These are phyloP conservation scores for Eilema depressum DNA, from an alignment of 2,888 invertebrate genomes.

Conservation along the genomic window DNA sequence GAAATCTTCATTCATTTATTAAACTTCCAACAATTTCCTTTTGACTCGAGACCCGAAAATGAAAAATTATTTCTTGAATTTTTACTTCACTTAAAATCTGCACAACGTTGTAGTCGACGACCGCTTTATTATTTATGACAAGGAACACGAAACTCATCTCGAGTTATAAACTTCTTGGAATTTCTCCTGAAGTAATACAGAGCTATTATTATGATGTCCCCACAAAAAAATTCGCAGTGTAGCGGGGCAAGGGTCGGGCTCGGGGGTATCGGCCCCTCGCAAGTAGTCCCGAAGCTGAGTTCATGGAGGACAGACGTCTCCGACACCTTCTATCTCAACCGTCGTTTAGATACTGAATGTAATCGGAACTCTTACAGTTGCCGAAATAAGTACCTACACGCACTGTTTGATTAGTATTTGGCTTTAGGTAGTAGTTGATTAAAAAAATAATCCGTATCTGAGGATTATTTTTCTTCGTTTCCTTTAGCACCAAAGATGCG, in stretches of 20 bases:
- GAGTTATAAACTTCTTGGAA: slow-evolving; percentile 88
- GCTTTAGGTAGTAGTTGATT: not conserved
- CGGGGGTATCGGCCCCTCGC: slow-evolving; percentile 53
- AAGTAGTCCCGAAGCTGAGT: slow-evolving; percentile 61
- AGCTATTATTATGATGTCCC: slow-evolving; percentile 87
- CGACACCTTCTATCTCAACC: slow-evolving; percentile 26
- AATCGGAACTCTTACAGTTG: slow-evolving; percentile 26
- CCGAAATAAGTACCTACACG: slow-evolving; percentile 23
- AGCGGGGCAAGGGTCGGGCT: slow-evolving; percentile 68
- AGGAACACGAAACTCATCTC: slow-evolving; percentile 87
- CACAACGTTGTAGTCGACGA: slow-evolving; percentile 85
- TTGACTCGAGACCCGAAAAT: slow-evolving; percentile 73
- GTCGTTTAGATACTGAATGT: slow-evolving; percentile 21
- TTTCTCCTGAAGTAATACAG: slow-evolving; percentile 87
- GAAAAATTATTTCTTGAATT: slow-evolving; percentile 82
- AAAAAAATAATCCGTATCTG: no score
- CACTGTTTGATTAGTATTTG: slow-evolving; percentile 3
- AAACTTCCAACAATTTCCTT: slow-evolving; percentile 74
- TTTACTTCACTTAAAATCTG: slow-evolving; percentile 86
- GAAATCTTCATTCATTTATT: slow-evolving; percentile 75
- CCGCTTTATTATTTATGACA: slow-evolving; percentile 87
- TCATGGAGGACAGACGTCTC: slow-evolving; percentile 55
- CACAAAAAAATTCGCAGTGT: slow-evolving; percentile 83
- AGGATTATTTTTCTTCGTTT: not conserved
- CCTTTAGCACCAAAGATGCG: not conserved